Percentiles rank a stretch among this genome's conserved stretches.
Conservation (phyloP, 2,888 invertebrate genomes). For the Lasioglossum figueresi region DNA sequence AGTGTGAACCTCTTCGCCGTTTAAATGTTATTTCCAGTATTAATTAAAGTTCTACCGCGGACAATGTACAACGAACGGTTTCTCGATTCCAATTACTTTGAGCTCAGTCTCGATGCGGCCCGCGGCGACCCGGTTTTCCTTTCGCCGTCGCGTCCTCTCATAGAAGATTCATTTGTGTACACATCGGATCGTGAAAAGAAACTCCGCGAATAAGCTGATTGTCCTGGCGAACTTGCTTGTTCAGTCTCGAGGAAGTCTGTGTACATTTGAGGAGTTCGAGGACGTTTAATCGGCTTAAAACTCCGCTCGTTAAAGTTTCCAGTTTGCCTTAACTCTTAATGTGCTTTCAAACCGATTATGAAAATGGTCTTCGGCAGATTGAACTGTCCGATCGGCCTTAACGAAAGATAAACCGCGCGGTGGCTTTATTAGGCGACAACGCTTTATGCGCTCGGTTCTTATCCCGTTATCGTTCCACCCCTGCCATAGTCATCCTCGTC, state of each 20-base stretch:
- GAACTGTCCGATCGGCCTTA: constrained; percentile 44
- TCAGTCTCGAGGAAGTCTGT: constrained; percentile 20
- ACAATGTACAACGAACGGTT: neutral
- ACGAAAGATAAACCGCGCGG: constrained; percentile 42
- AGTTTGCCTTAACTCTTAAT: constrained; percentile 59
- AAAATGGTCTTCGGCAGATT: constrained; percentile 53
- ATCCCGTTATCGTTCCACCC: constrained; percentile 18
- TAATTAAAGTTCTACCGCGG: neutral
- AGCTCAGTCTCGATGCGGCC: neutral
- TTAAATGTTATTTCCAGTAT: neutral
- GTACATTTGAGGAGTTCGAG: constrained; percentile 53
- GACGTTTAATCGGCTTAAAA: constrained; percentile 67
- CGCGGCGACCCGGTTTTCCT: neutral
- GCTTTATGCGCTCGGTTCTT: constrained; percentile 11
- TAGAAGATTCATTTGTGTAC: constrained; percentile 45
- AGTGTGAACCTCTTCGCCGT: neutral
- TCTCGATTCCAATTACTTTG: constrained; percentile 15
- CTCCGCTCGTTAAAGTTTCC: constrained; percentile 62
- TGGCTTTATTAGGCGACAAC: constrained; percentile 33
- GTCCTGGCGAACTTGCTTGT: constrained; percentile 35
- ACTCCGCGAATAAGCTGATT: constrained; percentile 53
- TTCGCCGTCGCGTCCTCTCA: constrained; percentile 11
- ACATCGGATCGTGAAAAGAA: constrained; percentile 49
- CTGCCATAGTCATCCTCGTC: neutral
- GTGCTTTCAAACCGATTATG: constrained; percentile 57